Conservation (phyloP, 2,888 invertebrate species). For the Catocala fraxini region DNA sequence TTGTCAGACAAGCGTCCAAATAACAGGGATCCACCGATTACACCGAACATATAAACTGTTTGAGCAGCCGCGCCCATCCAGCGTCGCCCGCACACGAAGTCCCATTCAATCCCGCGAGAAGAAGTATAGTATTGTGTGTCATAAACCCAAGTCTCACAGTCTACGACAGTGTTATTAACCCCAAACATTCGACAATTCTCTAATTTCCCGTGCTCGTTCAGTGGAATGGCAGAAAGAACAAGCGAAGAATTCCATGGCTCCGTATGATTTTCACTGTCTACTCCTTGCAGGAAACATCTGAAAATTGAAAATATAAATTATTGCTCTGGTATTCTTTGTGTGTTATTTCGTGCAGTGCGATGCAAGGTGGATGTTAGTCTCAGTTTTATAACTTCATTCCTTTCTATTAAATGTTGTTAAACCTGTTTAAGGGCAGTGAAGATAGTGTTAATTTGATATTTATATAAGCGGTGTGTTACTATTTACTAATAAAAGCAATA, state of each 20-base stretch:
- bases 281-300: constrained; percentile 88
- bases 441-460: constrained; percentile 19
- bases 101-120: constrained; percentile 94
- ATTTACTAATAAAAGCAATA: constrained; percentile 33
- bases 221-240: constrained; percentile 87
- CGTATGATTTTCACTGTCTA: constrained; percentile 85
- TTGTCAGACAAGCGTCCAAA: constrained; percentile 94
- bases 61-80: constrained; percentile 95
- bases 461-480: constrained; percentile 23
- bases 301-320: constrained; percentile 61
- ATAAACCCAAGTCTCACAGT: constrained; percentile 89
- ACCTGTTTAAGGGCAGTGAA: constrained; percentile 15
- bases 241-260: constrained; percentile 86
- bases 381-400: constrained; percentile 25
- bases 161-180: constrained; percentile 69
- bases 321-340: constrained; percentile 22
- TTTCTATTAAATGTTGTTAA: constrained; percentile 21
- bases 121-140: constrained; percentile 91
- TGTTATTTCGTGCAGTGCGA: constrained; percentile 32
- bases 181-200: constrained; percentile 89
- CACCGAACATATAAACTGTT: constrained; percentile 94
- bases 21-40: constrained; percentile 92
- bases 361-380: constrained; percentile 48
- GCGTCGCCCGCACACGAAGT: constrained; percentile 92
- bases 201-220: constrained; percentile 85